phyloP scores from a whole-genome alignment of 2,888 invertebrate species.

The Pilophorus perplexus region DNA sequence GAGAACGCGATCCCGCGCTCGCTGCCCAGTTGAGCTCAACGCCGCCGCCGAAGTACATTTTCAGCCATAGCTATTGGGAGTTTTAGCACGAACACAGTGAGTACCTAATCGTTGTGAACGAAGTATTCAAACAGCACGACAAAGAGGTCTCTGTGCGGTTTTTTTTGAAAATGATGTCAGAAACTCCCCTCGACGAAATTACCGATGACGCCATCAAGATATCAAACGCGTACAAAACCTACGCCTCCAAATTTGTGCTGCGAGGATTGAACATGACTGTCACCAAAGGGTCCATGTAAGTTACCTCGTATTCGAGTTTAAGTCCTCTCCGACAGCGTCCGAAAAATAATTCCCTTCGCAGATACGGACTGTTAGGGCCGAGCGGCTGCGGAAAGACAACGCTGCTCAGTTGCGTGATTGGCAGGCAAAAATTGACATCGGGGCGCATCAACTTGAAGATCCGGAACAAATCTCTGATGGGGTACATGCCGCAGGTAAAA shows the following conservation, averaged over 20 bases:
- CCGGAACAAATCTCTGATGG: constrained; percentile 69
- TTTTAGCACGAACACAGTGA: too few species aligned
- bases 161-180: constrained; percentile 9
- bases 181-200: not conserved
- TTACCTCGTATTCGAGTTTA: too few species aligned
- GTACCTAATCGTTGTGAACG: not conserved
- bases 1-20: too few species aligned
- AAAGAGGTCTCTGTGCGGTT: not conserved
- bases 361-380: constrained; percentile 83
- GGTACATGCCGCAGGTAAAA: constrained; percentile 62
- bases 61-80: too few species aligned
- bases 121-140: not conserved
- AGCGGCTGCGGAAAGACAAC: constrained; percentile 92
- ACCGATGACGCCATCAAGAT: constrained; percentile 21
- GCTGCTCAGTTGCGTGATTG: constrained; percentile 78
- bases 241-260: constrained; percentile 10
- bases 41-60: too few species aligned
- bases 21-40: too few species aligned
- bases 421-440: constrained; percentile 67
- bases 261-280: constrained; percentile 40
- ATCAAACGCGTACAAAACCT: constrained; percentile 34
- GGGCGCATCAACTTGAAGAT: constrained; percentile 66
- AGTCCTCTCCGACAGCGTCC: too few species aligned
- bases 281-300: constrained; percentile 39
- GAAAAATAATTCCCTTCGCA: constrained; percentile 51